Percentiles rank a stretch among this genome's conserved stretches.
phyloP scores from a whole-genome alignment of 2,797 vertebrate species.

The Novumbra hubbsi region DNA sequence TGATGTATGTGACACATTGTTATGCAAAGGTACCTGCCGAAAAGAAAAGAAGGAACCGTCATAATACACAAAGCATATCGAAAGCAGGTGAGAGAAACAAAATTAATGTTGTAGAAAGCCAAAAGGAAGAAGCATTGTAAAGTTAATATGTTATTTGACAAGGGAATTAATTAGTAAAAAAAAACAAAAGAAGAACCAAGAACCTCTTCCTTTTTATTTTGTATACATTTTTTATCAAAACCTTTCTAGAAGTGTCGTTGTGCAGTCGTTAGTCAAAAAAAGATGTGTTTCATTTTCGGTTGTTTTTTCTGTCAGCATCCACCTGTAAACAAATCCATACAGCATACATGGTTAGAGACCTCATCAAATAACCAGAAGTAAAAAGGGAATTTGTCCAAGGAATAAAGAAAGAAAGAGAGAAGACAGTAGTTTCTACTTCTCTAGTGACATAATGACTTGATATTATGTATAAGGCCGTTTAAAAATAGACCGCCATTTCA shows the following conservation, averaged over 20 bases:
- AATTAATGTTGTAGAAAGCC: neutral
- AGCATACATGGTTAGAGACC: neutral
- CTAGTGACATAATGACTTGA: constrained; percentile 16
- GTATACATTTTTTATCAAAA: neutral
- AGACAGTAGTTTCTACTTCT: neutral
- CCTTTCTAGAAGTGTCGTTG: neutral
- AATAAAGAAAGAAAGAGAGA: constrained; percentile 35
- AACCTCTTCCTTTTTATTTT: neutral
- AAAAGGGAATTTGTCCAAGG: constrained; percentile 30
- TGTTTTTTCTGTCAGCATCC: neutral
- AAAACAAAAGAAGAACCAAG: neutral
- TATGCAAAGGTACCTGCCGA: neutral
- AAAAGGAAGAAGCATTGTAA: neutral
- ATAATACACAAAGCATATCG: too few relatives aligned
- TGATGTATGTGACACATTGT: neutral
- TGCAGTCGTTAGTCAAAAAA: neutral
- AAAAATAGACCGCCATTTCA: constrained; percentile 54
- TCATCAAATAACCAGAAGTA: constrained; percentile 34
- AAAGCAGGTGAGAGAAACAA: neutral
- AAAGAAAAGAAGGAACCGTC: neutral
- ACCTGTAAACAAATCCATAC: neutral
- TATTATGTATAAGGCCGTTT: constrained; percentile 24
- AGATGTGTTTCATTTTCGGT: neutral
- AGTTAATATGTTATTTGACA: neutral
- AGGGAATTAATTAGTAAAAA: neutral